Base-by-base conservation (phyloP, 2,113 vertebrate genomes). In the Cryptomyrus ogoouensis region DNA sequence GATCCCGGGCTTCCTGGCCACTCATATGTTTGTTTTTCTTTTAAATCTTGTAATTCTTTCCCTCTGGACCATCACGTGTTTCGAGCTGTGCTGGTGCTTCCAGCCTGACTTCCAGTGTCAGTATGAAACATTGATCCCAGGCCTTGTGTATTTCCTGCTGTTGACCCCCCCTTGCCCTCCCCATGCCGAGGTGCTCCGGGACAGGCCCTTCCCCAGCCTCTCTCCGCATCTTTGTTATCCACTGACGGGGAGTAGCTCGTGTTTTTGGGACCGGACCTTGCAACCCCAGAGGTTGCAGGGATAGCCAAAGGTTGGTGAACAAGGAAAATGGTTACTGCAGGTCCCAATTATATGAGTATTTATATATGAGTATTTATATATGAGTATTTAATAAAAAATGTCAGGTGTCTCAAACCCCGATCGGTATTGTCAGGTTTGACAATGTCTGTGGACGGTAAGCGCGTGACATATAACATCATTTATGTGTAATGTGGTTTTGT, bases 81-180 rank as follows among this genome's bases (percentile, higher is more conserved):
- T 77, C 77, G 31, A 44, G 47, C 83, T 35, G 86, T 42, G 84
- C 31, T 77, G 89, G 80, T 66, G 52, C 62, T 35, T 77, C 84
- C 62, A 80, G 85, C 50, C 46, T 90, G 47, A 17, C 31, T 52
- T 31, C 49, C 47, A 88, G 31, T 88, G 89, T 88, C 62, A 87
- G 89, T n/a, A 31, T 31, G 62, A 74, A 31, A 31, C 66, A 80
- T 90, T 80, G 85, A 77, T 90, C 85, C 12, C 31, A 7, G 62
- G 89, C 46, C 39, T 62, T 80, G 35, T 17, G 47, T 6, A 5
- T 62, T 90, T 50, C 17, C 50, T 62, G 31, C 80, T 6, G 52
- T 6, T 1, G 52, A 6, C 52, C 52, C 52, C 52, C 49, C n/a
- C 24, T 56, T 4, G 27, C 46, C 9, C 9, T 9, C 21, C 27